Evolutionary conservation across 2,113 vertebrate species (phyloP), one percentile per base, ranked within the genome.

Genomic region (Dasyornis broadbenti): DNA sequence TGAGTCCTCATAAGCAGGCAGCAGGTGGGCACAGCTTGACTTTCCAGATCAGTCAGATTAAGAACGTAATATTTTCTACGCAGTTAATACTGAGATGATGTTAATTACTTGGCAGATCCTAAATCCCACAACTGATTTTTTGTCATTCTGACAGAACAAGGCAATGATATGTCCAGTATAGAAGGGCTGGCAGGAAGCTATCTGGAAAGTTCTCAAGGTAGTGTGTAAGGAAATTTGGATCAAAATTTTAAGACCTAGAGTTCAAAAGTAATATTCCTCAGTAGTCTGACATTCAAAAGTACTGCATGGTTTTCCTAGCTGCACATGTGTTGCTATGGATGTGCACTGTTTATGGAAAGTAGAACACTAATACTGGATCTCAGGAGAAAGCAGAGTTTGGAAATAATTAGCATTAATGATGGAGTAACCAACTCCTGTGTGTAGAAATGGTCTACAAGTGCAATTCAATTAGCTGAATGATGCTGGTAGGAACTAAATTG

Each of bases 21-120:
- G 81, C 79, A 77, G 90, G 87, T 86, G 85, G 52, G 75, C 91
- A 97, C 93, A 97, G 91, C 66, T 95, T 97, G 94, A 86, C 86
- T 65, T 92, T 96, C 73, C 80, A 94, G 95, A 97, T 96, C 95
- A 96, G 77, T 84, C 80, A 92, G 95, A 97, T 97, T 97, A 97
- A 92, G 75, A 96, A 91, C 54, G 56, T 71, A 92, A 52, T 81
- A 93, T 96, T 96, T 96, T 94, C 85, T 65, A 54, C 45, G 71
- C 56, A 53, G 93, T 91, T 95, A 90, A 89, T 93, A 64, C n/a
- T 80, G 56, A 73, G 85, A 85, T 80, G 4, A 49, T 59, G 64
- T 96, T 97, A 97, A 96, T 97, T 95, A 94, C 78, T 96, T 92
- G 96, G 30, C 59, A 82, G 69, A 86, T 59, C 42, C 72, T 90